Conservation (phyloP, 1,140 invertebrate genomes). For the Diuraphis noxia region DNA sequence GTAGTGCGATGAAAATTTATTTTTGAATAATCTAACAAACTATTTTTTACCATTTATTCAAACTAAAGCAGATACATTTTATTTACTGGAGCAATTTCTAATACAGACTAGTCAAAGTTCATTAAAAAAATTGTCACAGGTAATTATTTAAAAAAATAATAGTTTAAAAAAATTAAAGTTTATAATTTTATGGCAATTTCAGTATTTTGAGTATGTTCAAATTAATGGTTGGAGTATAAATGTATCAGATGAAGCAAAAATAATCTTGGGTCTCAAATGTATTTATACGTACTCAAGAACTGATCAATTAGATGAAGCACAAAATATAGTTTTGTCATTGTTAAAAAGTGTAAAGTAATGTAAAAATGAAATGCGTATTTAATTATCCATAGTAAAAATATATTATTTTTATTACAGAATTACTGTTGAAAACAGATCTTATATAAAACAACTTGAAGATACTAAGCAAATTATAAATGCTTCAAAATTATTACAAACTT, state of each 20-base stretch:
- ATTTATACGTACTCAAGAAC: constrained; percentile 36
- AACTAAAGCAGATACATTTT: constrained; percentile 32
- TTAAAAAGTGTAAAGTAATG: constrained; percentile 41
- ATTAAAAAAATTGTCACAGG: constrained; percentile 29
- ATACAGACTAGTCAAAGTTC: constrained; percentile 28
- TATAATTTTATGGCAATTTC: neutral
- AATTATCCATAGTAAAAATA: neutral
- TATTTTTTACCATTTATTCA: constrained; percentile 47
- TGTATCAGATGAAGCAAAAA: constrained; percentile 41
- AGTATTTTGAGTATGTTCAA: constrained; percentile 44
- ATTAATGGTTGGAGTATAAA: constrained; percentile 28
- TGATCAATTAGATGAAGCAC: constrained; percentile 46
- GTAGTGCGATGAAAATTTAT: constrained; percentile 36
- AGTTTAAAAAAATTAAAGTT: neutral
- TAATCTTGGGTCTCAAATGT: neutral
- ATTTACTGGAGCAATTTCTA: constrained; percentile 28
- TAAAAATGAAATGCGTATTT: neutral
- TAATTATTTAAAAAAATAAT: neutral
- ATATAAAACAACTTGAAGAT: constrained; percentile 19
- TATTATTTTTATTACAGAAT: constrained; percentile 38
- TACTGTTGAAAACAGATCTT: neutral
- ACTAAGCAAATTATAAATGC: constrained; percentile 42
- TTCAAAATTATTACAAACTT: constrained; percentile 36
- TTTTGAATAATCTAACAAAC: constrained; percentile 16
- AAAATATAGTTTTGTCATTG: constrained; percentile 24